These are phyloP conservation scores for Phalacrocorax brasilianus DNA, from an alignment of 2,113 vertebrate species.

Conservation along the genomic window DNA sequence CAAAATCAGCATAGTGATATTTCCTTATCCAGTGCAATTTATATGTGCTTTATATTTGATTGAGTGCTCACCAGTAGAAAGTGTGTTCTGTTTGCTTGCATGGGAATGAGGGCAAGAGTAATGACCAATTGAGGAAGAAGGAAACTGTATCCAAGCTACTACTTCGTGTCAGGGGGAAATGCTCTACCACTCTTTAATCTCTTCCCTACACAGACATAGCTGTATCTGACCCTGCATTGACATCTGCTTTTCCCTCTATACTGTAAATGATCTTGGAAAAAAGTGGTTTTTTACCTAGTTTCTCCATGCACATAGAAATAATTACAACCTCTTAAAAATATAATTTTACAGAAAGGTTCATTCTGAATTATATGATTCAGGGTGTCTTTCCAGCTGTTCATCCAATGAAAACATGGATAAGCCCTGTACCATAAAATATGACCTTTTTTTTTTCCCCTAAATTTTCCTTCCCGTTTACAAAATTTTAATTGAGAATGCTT, in stretches of 20 bases:
- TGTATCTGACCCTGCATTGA: neutral
- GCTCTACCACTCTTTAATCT: neutral
- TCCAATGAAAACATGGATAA: constrained; percentile 28
- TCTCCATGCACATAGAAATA: neutral
- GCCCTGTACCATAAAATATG: constrained; percentile 22
- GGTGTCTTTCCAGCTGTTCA: constrained; percentile 10
- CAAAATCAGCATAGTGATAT: neutral
- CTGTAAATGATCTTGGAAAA: neutral
- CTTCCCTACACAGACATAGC: neutral
- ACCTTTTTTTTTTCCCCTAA: neutral
- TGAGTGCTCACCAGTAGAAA: neutral
- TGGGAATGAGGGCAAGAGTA: neutral
- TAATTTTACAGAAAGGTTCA: neutral
- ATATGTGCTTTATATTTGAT: neutral
- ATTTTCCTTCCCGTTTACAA: constrained; percentile 28
- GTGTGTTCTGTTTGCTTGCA: neutral
- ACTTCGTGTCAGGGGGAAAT: neutral
- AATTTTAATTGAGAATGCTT: constrained; percentile 32
- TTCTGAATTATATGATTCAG: constrained; percentile 16
- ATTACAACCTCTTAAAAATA: constrained; percentile 24
- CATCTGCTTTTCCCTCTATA: neutral
- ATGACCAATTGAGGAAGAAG: neutral
- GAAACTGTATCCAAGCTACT: neutral
- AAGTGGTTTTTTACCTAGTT: neutral
- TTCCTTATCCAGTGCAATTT: neutral